Percentiles rank a stretch among this genome's conserved stretches.
phyloP scores from a whole-genome alignment of 1,140 invertebrate species.

The Drosophila tropicalis region DNA sequence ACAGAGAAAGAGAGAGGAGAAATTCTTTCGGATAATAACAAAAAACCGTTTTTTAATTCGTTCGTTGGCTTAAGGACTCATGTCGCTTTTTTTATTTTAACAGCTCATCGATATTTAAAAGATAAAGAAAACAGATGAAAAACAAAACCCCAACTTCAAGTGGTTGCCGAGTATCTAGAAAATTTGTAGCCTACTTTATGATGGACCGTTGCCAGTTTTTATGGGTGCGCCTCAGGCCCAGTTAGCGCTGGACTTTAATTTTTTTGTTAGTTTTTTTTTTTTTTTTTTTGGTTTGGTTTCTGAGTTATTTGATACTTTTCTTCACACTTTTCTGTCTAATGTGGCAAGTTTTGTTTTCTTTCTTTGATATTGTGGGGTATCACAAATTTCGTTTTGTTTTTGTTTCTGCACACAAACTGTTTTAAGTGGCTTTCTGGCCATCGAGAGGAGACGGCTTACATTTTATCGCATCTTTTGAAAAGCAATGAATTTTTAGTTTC shows the following conservation, averaged over 20 bases:
- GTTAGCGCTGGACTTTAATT: constrained; percentile 15
- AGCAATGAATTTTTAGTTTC: constrained; percentile 34
- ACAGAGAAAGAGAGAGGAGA: constrained; percentile 15
- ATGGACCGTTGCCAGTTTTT: constrained; percentile 16
- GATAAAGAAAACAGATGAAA: constrained; percentile 15
- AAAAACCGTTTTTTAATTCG: constrained; percentile 42
- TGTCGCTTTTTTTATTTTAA: constrained; percentile 75
- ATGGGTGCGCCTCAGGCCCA: constrained; percentile 2
- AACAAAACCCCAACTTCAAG: constrained; percentile 51
- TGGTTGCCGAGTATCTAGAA: constrained; percentile 28
- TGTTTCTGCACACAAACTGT: constrained; percentile 53
- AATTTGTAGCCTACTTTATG: constrained; percentile 50
- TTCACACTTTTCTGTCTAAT: constrained; percentile 66
- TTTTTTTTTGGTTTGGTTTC: constrained; percentile 29
- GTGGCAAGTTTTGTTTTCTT: constrained; percentile 10
- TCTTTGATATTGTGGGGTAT: constrained; percentile 21
- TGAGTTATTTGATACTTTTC: constrained; percentile 74
- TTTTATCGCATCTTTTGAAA: constrained; percentile 55
- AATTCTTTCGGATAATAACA: constrained; percentile 16
- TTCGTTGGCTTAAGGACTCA: constrained; percentile 55
- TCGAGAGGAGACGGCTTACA: constrained; percentile 26
- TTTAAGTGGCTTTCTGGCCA: constrained; percentile 42
- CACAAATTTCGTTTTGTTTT: constrained; percentile 45
- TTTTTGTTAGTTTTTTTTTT: constrained; percentile 14
- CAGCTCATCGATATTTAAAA: constrained; percentile 61